Evolutionary conservation across 1,140 invertebrate species (phyloP).

Genomic region (Neodiprion virginianus): DNA sequence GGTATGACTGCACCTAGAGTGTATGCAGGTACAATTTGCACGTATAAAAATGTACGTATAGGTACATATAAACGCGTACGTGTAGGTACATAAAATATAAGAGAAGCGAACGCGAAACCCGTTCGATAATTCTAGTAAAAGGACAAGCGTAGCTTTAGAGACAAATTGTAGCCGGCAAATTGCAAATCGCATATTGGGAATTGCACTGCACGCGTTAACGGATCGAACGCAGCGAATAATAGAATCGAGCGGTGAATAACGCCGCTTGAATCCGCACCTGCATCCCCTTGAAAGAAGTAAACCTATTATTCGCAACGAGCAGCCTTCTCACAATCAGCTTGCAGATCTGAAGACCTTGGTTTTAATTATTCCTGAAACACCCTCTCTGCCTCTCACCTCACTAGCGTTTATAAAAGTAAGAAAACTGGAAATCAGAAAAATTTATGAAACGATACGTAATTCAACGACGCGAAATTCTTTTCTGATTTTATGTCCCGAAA

Average conservation of each 20-base stretch:
- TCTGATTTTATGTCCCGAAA: too few species aligned
- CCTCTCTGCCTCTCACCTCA: too few species aligned
- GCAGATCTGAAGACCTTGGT: too few species aligned
- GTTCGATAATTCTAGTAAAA: not conserved
- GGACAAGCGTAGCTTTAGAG: conserved; percentile 21
- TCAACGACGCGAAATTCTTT: too few species aligned
- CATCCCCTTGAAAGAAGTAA: conserved; percentile 35
- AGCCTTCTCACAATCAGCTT: conserved; percentile 21
- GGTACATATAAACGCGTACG: too few species aligned
- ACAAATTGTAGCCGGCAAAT: conserved; percentile 25
- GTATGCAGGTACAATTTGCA: too few species aligned
- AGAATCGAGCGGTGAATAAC: conserved; percentile 44
- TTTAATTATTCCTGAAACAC: too few species aligned
- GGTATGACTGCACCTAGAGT: too few species aligned
- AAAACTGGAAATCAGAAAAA: not conserved
- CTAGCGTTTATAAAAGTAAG: not conserved
- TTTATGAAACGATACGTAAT: not conserved
- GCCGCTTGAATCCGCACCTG: conserved; percentile 42
- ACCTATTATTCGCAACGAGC: conserved; percentile 43
- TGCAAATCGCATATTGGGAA: not conserved
- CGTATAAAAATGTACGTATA: too few species aligned
- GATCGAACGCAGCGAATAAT: conserved; percentile 38
- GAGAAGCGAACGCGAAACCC: too few species aligned
- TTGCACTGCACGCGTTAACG: conserved; percentile 35
- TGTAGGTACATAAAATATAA: too few species aligned